Conservation (phyloP, 2,113 vertebrate genomes). For the Sigmodon hispidus region DNA sequence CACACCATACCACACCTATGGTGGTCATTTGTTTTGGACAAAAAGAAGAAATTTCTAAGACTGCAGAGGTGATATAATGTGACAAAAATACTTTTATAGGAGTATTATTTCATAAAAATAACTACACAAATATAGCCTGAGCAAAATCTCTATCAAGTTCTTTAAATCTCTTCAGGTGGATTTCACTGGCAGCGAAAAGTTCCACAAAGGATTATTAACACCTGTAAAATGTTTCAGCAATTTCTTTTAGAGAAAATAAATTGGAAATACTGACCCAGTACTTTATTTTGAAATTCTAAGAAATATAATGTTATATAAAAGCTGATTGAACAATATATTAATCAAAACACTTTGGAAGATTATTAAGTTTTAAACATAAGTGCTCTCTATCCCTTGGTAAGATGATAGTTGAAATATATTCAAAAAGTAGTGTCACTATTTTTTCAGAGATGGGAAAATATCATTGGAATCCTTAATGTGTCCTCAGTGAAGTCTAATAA, state of each 20-base stretch:
- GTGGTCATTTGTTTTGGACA: not conserved
- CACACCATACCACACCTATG: not conserved
- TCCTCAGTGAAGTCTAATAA: conserved; percentile 79
- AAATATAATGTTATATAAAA: conserved; percentile 64
- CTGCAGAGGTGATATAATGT: not conserved
- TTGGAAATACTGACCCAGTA: not conserved
- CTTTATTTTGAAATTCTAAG: conserved; percentile 37
- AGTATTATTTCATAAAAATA: conserved; percentile 1
- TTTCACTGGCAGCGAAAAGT: not conserved
- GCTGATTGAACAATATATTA: conserved; percentile 35
- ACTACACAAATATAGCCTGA: not conserved
- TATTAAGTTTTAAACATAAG: conserved; percentile 65
- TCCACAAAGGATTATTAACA: conserved; percentile 17
- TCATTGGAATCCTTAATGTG: conserved; percentile 69
- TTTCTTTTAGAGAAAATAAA: not conserved
- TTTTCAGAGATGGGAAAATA: conserved; percentile 72
- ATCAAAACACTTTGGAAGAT: conserved; percentile 70
- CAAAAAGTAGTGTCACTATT: conserved; percentile 24
- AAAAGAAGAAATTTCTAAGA: not conserved
- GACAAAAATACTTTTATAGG: not conserved
- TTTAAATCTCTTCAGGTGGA: not conserved
- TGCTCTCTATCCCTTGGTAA: conserved; percentile 46
- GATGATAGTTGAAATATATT: conserved; percentile 6
- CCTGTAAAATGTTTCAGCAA: not conserved
- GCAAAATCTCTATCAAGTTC: not conserved